Percentiles rank a stretch among this genome's conserved stretches.
phyloP scores from a whole-genome alignment of 2,888 invertebrate species.

The Agrochola lychnidis region DNA sequence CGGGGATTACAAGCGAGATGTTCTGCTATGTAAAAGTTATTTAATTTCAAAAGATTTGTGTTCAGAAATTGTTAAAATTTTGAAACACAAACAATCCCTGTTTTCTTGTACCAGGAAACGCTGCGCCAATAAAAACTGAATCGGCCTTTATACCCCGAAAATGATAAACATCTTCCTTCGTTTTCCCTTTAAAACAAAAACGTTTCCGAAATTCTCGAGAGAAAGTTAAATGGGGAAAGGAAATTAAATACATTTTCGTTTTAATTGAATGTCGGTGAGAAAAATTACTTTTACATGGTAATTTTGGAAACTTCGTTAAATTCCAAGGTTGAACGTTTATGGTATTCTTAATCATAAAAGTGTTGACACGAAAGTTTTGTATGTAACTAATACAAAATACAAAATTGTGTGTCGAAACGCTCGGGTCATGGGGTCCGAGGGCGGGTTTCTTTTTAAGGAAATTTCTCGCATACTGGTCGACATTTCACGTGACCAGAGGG shows the following conservation, averaged over 20 bases:
- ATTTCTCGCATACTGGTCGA: no score
- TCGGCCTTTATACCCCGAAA: conserved; percentile 33
- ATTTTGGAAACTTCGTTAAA: conserved; percentile 10
- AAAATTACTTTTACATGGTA: conserved; percentile 51
- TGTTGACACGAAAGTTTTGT: not conserved
- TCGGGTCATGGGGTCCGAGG: no score
- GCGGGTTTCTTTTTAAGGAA: no score
- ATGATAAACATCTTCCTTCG: conserved; percentile 58
- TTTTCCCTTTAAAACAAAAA: conserved; percentile 52
- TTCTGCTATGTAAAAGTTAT: not conserved
- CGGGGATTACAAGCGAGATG: no score
- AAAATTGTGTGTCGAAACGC: no score
- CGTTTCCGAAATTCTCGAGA: conserved; percentile 40
- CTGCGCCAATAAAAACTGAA: conserved; percentile 47
- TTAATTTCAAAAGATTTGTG: not conserved
- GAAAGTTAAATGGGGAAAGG: conserved; percentile 54
- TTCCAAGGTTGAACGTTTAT: conserved; percentile 19
- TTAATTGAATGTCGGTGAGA: conserved; percentile 49
- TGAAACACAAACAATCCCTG: conserved; percentile 34
- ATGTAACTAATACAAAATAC: not conserved
- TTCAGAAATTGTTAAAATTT: not conserved
- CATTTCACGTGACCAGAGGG: no score
- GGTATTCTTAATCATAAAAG: not conserved
- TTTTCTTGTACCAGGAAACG: conserved; percentile 50
- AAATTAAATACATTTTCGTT: conserved; percentile 63